Evolutionary conservation across 37 sponge, comb jelly and placozoan species (phyloP), one percentile per base, ranked within the genome.

Genomic region (Chondrilla cf. caribensis): DNA sequence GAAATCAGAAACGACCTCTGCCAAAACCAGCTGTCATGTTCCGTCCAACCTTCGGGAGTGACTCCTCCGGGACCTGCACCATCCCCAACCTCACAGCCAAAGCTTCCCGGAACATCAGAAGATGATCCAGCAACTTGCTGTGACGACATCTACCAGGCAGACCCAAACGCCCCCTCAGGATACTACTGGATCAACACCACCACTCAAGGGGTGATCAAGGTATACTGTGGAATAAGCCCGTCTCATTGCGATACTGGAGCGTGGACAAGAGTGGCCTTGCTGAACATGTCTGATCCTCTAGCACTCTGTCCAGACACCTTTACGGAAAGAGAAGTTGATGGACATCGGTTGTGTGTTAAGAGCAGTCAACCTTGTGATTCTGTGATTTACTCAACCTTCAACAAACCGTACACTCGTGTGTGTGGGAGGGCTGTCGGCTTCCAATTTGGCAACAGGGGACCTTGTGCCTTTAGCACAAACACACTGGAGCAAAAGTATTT

Each of bases 361-460:
- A 55, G 57, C 11, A 19, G 17, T 55, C 51, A 47, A 11, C 11
- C 11, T 11, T 73, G 76, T 40, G 43, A 73, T 6, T 73, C 76
- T 11, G 44, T 40, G 2, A 6, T 4, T 1, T 42, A 41, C 24
- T n/a, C 43, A 18, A 38, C 41, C 24, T 25, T 21, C 36, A n/a
- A 37, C 2, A 19, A 36, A 17, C 24, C 7, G n/a, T 42, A 73
- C 44, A 73, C 18, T 37, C 15, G 17, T 2, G 76, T 73, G 11
- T 73, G 76, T 40, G 76, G 76, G n/a, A 73, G 44, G 41, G 76
- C 44, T 21, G 76, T 73, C 38, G 76, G 76, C n/a, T 73, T 39
- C 25, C 36, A 32, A 73, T 14, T 9, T 18, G 31, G 31, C 26
- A 5, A 3, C 19, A 6, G 11, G 9, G 9, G 11, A 11, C 51